Evolutionary conservation across 2,888 invertebrate genomes (phyloP).

Genomic region (Aphelenchoides bicaudatus): DNA sequence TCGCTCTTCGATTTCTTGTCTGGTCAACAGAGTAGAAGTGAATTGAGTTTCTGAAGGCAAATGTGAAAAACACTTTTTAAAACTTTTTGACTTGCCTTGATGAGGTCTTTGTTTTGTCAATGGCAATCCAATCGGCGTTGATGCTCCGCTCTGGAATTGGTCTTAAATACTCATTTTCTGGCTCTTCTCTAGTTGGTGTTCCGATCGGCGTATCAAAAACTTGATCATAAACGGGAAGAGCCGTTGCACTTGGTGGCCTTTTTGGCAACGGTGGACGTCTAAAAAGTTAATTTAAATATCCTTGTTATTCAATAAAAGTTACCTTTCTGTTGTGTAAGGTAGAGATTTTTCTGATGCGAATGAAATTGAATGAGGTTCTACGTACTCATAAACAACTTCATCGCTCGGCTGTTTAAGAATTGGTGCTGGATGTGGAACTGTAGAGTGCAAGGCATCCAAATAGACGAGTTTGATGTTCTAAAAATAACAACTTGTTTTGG

Average conservation of each 20-base stretch:
- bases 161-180: constrained; percentile 25
- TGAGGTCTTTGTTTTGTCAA: too few relatives aligned
- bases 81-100: too few relatives aligned
- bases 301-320: neutral
- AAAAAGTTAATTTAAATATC: neutral
- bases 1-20: constrained; percentile 14
- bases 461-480: constrained; percentile 3
- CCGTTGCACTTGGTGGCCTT: constrained; percentile 19
- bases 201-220: constrained; percentile 21
- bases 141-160: constrained; percentile 13
- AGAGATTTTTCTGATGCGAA: constrained; percentile 25
- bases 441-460: neutral
- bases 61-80: too few relatives aligned
- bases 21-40: constrained; percentile 2
- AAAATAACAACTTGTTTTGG: constrained; percentile 1
- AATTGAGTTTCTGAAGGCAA: too few relatives aligned
- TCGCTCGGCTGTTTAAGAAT: constrained; percentile 14
- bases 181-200: constrained; percentile 4
- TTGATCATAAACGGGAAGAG: constrained; percentile 24
- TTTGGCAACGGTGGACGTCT: constrained; percentile 15
- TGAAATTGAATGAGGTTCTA: constrained; percentile 33
- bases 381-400: constrained; percentile 39
- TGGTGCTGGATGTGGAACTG: constrained; percentile 23
- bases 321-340: constrained; percentile 13
- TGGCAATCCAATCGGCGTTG: too few relatives aligned